Base-by-base conservation (phyloP, 1,140 invertebrate genomes). In the Cotesia glomerata region DNA sequence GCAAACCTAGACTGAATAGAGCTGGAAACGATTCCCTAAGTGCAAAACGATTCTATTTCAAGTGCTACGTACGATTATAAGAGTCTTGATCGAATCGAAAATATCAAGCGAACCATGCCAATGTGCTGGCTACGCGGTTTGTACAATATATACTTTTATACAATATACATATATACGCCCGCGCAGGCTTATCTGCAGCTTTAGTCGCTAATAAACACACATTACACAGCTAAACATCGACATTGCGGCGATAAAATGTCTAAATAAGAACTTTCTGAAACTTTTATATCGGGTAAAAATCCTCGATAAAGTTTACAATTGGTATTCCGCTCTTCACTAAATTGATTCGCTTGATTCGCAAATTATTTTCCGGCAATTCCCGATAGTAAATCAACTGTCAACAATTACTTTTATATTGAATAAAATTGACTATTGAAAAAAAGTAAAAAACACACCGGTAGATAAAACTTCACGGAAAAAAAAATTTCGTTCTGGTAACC, bases 31-130 rank as follows among this genome's bases (percentile, higher is more conserved):
- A 7, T 61, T 5, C 9, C 26, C 14, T 61, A 61, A 18, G 26
- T 4, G 26, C 32, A 61, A 61, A 61, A 61, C 58, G 26, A 61
- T 61, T 61, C 58, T 61, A 61, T 61, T 61, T 61, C 5, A 14
- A 56, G 52, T 56, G 13, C 52, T 56, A 56, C 4, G 52, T 56
- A 13, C 18, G 52, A 56, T 56, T 56, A 56, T 56, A 18, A 3
- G 5, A 61, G 58, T 61, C 11, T 32, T 61, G 26, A 61, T 61
- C 58, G 26, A 61, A 32, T 16, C 11, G 26, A 32, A 61, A 61
- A 32, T 61, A 61, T 61, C 58, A 18, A 61, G 26, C 58, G 14
- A 56, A 18, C 14, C 8, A 26, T 32, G 58, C 26, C 11, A 61
- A 26, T 61, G 58, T 26, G 18, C 26, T 16, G 13, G 18, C 26